Percentiles rank a stretch among this genome's conserved stretches.
Conservation (phyloP, 2,888 invertebrate genomes). For the Ectropis crepuscularia region DNA sequence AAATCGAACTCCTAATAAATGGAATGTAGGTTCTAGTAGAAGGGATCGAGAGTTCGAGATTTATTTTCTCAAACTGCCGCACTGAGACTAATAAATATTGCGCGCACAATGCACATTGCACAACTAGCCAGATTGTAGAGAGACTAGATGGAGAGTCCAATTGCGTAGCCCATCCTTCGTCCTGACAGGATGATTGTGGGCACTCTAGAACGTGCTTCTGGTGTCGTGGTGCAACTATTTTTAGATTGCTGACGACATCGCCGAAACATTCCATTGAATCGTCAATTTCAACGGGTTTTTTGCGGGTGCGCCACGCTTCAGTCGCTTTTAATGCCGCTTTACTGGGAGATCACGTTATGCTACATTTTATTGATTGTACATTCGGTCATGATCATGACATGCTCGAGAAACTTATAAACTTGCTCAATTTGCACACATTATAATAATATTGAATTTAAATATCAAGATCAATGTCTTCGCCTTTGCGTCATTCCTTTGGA, state of each 20-base stretch:
- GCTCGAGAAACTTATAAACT: slow-evolving; percentile 23
- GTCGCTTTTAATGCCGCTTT: slow-evolving; percentile 33
- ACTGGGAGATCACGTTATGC: slow-evolving; percentile 34
- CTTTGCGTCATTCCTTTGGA: slow-evolving; percentile 5
- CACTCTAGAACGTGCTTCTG: slow-evolving; percentile 59
- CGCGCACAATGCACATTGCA: slow-evolving; percentile 47
- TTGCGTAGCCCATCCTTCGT: slow-evolving; percentile 59
- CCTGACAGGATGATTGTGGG: slow-evolving; percentile 71
- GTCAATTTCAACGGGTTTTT: slow-evolving; percentile 56
- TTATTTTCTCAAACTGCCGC: slow-evolving; percentile 1
- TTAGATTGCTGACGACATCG: slow-evolving; percentile 70
- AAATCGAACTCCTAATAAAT: too few relatives aligned
- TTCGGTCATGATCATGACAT: slow-evolving; percentile 30
- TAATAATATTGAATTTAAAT: slow-evolving; percentile 13
- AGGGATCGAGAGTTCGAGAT: too few relatives aligned
- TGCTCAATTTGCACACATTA: slow-evolving; percentile 25
- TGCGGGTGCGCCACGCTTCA: slow-evolving; percentile 50
- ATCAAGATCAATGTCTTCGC: slow-evolving; percentile 30
- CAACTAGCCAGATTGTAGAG: slow-evolving; percentile 44
- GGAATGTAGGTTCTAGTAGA: too few relatives aligned
- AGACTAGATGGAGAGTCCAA: slow-evolving; percentile 56
- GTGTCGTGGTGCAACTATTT: slow-evolving; percentile 65
- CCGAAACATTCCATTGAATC: slow-evolving; percentile 69
- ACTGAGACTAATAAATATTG: slow-evolving; percentile 26
- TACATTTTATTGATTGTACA: slow-evolving; percentile 37